Evolutionary conservation across 1,140 invertebrate genomes (phyloP).

Genomic region (Drosophila seguyi): DNA sequence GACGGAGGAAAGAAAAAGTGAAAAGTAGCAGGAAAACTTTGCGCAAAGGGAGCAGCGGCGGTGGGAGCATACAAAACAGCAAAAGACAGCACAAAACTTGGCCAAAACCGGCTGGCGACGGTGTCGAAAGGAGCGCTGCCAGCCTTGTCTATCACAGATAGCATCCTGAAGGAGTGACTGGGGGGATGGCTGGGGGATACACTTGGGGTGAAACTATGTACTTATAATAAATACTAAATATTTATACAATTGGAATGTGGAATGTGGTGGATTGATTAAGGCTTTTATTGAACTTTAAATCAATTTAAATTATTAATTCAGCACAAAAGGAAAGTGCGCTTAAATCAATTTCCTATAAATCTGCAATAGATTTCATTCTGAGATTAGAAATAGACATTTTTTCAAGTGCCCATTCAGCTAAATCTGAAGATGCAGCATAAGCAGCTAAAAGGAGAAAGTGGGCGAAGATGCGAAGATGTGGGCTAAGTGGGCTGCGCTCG

Average conservation of each 20-base stretch:
- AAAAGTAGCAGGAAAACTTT: constrained; percentile 75
- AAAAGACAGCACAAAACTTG: constrained; percentile 81
- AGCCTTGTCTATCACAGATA: constrained; percentile 58
- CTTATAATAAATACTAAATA: not conserved
- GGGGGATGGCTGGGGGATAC: constrained; percentile 2
- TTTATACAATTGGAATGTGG: not conserved
- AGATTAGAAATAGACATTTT: not conserved
- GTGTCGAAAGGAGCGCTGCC: constrained; percentile 67
- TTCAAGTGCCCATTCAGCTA: constrained; percentile 16
- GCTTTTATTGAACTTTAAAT: not conserved
- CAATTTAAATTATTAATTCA: no score
- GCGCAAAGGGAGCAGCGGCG: constrained; percentile 27
- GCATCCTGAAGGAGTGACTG: constrained; percentile 10
- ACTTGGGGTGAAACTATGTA: constrained; percentile 1
- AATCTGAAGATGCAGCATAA: constrained; percentile 41
- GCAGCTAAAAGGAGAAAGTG: constrained; percentile 20
- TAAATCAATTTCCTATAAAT: not conserved
- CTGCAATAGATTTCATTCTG: not conserved
- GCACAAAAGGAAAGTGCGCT: no score
- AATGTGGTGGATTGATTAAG: no score
- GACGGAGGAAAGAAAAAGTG: constrained; percentile 55
- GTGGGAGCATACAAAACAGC: constrained; percentile 73
- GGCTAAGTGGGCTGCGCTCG: constrained; percentile 1
- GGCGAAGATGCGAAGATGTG: not conserved
- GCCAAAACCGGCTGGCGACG: constrained; percentile 60